Conservation (phyloP, 2,797 vertebrate species). For the Gallirallus australis region DNA sequence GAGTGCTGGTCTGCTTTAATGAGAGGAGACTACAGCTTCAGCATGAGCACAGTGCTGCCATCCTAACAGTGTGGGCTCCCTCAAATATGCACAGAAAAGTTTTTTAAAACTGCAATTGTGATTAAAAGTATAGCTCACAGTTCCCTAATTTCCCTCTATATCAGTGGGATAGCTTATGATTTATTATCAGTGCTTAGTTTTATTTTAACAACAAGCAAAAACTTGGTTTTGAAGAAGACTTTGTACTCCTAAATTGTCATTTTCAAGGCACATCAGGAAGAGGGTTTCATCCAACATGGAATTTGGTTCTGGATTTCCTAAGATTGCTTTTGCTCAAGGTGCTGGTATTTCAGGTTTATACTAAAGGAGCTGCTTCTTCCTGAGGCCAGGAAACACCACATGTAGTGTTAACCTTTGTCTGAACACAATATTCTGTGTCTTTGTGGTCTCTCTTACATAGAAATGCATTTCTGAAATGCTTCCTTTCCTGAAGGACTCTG, state of each 20-base stretch:
- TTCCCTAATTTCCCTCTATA: background rate
- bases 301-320: background rate
- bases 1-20: background rate
- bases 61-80: background rate
- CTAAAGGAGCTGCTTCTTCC: background rate
- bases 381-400: accelerated
- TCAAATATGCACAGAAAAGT: background rate
- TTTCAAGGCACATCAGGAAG: background rate
- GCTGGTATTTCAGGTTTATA: background rate
- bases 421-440: background rate
- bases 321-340: background rate
- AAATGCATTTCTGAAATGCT: background rate
- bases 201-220: background rate
- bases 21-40: background rate
- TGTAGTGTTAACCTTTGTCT: background rate
- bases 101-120: background rate
- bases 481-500: background rate
- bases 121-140: background rate
- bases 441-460: no score
- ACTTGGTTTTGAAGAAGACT: background rate
- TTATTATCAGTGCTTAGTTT: no score
- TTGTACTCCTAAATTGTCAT: accelerated
- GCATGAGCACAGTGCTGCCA: background rate
- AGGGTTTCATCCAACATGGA: background rate
- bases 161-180: background rate